Percentiles rank a stretch among this genome's conserved stretches.
phyloP scores from a whole-genome alignment of 2,888 invertebrate species.

The Coecobrya sp. region DNA sequence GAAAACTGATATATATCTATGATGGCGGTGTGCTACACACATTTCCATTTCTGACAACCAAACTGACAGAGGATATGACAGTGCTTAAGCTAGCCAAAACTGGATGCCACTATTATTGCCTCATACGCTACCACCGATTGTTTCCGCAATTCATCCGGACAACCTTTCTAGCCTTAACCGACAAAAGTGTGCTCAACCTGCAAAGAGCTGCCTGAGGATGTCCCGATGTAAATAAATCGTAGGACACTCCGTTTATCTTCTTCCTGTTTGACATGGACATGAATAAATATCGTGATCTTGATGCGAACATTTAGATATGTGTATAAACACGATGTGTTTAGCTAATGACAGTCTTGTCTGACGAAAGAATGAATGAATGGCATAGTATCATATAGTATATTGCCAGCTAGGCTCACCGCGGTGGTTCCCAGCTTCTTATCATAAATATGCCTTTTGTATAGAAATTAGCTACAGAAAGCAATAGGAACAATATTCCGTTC shows the following conservation, averaged over 20 bases:
- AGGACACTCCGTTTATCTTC: neutral
- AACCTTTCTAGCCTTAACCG: neutral
- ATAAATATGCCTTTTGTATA: neutral
- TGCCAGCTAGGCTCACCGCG: neutral
- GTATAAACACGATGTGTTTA: neutral
- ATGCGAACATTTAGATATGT: neutral
- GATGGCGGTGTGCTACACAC: constrained; percentile 7
- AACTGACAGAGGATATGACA: constrained; percentile 59
- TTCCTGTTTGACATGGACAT: constrained; percentile 12
- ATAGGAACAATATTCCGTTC: neutral
- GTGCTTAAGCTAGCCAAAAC: constrained; percentile 29
- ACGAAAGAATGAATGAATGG: neutral
- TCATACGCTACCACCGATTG: constrained; percentile 15
- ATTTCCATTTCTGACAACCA: constrained; percentile 41
- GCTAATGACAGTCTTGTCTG: neutral
- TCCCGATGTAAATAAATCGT: neutral
- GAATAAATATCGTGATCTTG: constrained; percentile 16
- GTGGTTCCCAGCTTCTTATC: neutral
- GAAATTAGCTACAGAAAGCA: constrained; percentile 1
- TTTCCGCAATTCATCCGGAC: constrained; percentile 11
- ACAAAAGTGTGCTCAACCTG: neutral
- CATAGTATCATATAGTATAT: neutral
- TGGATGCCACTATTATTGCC: neutral
- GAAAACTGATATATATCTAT: constrained; percentile 60
- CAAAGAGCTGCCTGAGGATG: neutral